Conservation (phyloP, 2,113 vertebrate species). For the Cyanocitta stelleri region DNA sequence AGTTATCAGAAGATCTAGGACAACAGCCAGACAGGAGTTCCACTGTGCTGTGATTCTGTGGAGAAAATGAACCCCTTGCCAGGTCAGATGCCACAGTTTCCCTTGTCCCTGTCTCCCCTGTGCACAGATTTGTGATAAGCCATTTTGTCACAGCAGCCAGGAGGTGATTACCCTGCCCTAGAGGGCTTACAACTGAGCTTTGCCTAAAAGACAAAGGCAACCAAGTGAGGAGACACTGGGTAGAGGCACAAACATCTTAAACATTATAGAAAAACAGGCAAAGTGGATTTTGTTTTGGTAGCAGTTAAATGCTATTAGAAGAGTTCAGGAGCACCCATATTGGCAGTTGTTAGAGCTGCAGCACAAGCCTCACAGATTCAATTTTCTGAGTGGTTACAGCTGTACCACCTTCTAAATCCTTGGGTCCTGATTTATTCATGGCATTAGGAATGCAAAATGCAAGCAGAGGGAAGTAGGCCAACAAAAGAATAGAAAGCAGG, state of each 20-base stretch:
- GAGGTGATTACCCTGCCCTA: neutral
- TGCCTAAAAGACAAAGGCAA: neutral
- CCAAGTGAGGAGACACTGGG: neutral
- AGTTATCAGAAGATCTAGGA: neutral
- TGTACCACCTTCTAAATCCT: conserved; percentile 61
- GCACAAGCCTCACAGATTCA: neutral
- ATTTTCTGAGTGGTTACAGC: conserved; percentile 60
- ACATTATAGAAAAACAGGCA: neutral
- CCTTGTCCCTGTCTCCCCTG: neutral
- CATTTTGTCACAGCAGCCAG: neutral
- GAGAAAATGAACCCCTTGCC: neutral
- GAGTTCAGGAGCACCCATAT: neutral
- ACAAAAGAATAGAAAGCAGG: conserved; percentile 48
- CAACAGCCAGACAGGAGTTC: neutral
- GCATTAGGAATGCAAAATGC: conserved; percentile 66
- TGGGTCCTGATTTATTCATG: conserved; percentile 65
- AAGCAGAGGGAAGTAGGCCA: conserved; percentile 65
- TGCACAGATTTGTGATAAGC: neutral
- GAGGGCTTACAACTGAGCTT: neutral
- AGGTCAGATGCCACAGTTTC: neutral
- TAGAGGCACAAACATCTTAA: neutral
- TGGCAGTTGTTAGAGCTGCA: conserved; percentile 9
- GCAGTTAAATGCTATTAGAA: neutral
- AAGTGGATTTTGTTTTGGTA: neutral
- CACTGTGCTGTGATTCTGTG: neutral